Evolutionary conservation across 2,797 vertebrate genomes (phyloP).

Genomic region (Pterois miles): DNA sequence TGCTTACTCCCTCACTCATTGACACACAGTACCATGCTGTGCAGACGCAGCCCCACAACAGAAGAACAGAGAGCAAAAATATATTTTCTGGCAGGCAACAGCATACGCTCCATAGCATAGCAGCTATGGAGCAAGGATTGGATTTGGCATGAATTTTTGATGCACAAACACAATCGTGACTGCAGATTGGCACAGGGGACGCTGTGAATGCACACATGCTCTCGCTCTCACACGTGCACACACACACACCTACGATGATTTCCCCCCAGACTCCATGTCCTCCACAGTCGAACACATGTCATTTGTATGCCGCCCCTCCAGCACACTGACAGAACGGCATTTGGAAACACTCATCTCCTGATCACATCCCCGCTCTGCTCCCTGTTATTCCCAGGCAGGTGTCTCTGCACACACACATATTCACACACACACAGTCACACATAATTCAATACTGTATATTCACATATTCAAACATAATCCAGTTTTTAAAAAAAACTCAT

Average conservation of each 20-base stretch:
- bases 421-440: slow-evolving; percentile 9
- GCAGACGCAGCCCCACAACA: neutral
- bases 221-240: neutral
- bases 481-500: slow-evolving; percentile 17
- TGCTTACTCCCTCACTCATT: neutral
- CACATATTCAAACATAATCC: slow-evolving; percentile 33
- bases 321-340: slow-evolving; percentile 64
- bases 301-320: slow-evolving; percentile 66
- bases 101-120: neutral
- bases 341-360: slow-evolving; percentile 72
- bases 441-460: slow-evolving; percentile 28
- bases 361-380: slow-evolving; percentile 67
- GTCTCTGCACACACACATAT: slow-evolving; percentile 26
- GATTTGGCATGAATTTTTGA: slow-evolving; percentile 46
- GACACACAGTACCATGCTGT: neutral
- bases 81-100: slow-evolving; percentile 13
- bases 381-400: slow-evolving; percentile 69
- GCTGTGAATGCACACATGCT: slow-evolving; percentile 17
- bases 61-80: neutral
- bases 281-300: slow-evolving; percentile 65
- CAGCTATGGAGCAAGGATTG: neutral
- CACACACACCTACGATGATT: slow-evolving; percentile 57
- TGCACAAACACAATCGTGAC: slow-evolving; percentile 57
- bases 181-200: slow-evolving; percentile 47
- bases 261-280: slow-evolving; percentile 70